Conservation (phyloP, 2,797 vertebrate genomes). For the Pagetopsis macropterus region DNA sequence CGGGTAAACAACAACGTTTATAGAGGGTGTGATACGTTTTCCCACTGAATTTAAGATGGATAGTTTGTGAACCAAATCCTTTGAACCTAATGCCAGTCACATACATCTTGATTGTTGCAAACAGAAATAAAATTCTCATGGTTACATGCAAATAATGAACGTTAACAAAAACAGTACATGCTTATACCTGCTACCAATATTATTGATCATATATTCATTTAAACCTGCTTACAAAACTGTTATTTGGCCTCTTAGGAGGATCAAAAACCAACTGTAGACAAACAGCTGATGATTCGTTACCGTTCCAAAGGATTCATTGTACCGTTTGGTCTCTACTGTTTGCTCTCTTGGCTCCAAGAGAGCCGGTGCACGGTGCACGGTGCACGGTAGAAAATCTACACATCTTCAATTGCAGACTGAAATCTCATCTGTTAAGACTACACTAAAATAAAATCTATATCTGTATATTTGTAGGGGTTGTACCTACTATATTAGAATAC, state of each 20-base stretch:
- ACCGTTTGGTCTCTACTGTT: slow-evolving; percentile 1
- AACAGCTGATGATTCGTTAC: background rate
- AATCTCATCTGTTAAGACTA: background rate
- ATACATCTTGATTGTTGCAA: slow-evolving; percentile 5
- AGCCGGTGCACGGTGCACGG: background rate
- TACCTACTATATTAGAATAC: background rate
- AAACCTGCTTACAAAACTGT: background rate
- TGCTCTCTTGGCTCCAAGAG: background rate
- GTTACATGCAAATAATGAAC: background rate
- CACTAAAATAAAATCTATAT: slow-evolving; percentile 2
- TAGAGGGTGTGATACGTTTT: slow-evolving; percentile 47
- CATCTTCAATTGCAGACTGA: background rate
- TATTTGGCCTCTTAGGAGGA: no score
- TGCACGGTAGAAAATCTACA: background rate
- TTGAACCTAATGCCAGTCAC: slow-evolving; percentile 4
- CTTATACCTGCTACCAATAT: background rate
- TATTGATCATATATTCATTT: background rate
- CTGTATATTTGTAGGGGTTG: no score
- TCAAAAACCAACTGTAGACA: slow-evolving; percentile 8
- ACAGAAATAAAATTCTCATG: background rate
- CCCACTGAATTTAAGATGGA: slow-evolving; percentile 27
- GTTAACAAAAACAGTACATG: background rate
- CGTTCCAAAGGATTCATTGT: slow-evolving; percentile 2
- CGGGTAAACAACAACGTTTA: slow-evolving; percentile 51
- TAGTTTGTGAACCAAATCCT: slow-evolving; percentile 15